These are phyloP conservation scores for Stegodyphus mimosarum DNA, from an alignment of 1,140 invertebrate species.

Conservation along the genomic window DNA sequence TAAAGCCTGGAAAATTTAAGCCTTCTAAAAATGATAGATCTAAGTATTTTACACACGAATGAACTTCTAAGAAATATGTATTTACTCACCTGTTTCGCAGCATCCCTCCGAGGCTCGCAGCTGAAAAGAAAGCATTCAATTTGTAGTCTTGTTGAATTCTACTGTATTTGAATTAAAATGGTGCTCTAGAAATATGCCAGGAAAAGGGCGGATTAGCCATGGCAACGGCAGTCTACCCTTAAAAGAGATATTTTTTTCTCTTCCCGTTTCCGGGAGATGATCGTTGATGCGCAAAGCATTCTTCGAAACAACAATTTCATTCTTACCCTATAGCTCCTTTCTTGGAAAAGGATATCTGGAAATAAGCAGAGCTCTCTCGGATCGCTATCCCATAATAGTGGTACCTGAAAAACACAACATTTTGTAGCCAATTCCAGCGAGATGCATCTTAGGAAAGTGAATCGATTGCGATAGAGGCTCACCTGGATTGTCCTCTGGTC, in stretches of 20 bases:
- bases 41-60: no score
- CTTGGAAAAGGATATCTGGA: constrained; percentile 71
- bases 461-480: constrained; percentile 52
- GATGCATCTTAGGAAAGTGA: neutral
- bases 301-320: constrained; percentile 4
- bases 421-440: neutral
- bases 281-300: constrained; percentile 20
- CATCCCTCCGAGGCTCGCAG: constrained; percentile 47
- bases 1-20: no score
- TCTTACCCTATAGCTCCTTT: constrained; percentile 66
- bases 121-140: constrained; percentile 40
- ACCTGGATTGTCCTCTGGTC: constrained; percentile 73
- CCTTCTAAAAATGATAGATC: no score
- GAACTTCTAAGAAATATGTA: no score
- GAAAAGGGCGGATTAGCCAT: constrained; percentile 8
- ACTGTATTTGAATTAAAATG: constrained; percentile 13
- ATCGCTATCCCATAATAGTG: constrained; percentile 74
- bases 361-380: constrained; percentile 70
- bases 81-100: constrained; percentile 31
- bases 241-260: constrained; percentile 17
- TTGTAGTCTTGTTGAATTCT: neutral
- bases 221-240: constrained; percentile 7
- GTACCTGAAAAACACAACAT: constrained; percentile 66
- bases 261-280: neutral
- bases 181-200: neutral